phyloP scores from a whole-genome alignment of 2,888 invertebrate species.

The Oscheius onirici region DNA sequence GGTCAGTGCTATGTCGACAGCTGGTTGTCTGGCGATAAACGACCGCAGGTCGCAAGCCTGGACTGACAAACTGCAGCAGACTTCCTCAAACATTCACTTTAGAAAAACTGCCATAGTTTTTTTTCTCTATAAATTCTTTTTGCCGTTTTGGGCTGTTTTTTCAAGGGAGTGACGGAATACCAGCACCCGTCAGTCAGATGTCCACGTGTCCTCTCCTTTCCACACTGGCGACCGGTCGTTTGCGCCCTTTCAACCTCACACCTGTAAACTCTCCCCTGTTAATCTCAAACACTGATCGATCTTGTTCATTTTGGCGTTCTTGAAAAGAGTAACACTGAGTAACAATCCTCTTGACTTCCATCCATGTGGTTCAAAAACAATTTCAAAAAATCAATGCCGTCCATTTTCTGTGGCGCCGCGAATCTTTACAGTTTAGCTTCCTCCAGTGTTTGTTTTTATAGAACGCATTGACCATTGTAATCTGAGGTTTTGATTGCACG shows the following conservation, averaged over 20 bases:
- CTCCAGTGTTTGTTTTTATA: neutral
- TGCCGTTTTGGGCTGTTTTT: neutral
- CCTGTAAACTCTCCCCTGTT: slow-evolving; percentile 6
- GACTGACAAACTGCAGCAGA: slow-evolving; percentile 2
- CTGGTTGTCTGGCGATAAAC: slow-evolving; percentile 29
- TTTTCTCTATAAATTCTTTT: neutral
- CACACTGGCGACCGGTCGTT: slow-evolving; percentile 16
- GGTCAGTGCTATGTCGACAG: slow-evolving; percentile 28
- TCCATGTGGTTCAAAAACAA: neutral
- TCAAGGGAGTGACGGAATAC: neutral
- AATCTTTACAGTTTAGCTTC: slow-evolving; percentile 10
- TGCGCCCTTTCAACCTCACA: slow-evolving; percentile 15
- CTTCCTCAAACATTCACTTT: no score
- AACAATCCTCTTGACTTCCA: neutral
- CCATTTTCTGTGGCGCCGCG: neutral
- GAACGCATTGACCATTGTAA: no score
- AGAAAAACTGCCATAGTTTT: neutral
- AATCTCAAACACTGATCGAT: neutral
- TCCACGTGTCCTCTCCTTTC: slow-evolving; percentile 24
- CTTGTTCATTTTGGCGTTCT: neutral
- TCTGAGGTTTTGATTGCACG: no score
- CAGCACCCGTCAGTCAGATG: slow-evolving; percentile 20
- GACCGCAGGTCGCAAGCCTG: slow-evolving; percentile 13
- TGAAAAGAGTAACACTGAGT: no score
- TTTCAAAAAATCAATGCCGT: neutral